Base-by-base conservation (phyloP, 2,888 invertebrate genomes). In the Drosophila atripex region DNA sequence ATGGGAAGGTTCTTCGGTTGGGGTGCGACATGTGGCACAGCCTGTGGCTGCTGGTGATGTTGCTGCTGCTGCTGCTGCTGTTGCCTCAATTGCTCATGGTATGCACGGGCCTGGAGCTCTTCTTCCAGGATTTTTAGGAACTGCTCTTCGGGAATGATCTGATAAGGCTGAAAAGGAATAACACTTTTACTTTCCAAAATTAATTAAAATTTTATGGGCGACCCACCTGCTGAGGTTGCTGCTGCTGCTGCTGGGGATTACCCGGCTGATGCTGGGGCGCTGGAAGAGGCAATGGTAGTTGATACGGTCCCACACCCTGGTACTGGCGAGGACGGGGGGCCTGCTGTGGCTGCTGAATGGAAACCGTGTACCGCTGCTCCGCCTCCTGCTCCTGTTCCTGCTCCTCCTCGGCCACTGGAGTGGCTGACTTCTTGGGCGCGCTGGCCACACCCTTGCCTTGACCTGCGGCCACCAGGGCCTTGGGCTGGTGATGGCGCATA, bases 101-200 rank as follows among this genome's bases (percentile, higher is more conserved):
- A 88, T 30, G 90, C 90, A 50, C 90, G 82, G 0, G 88, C 89
- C 63, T 90, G 90, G 9, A 91, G 63, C 63, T 91, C 91, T 41
- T 90, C 89, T 66, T 91, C 90, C 18, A 91, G 76, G 12, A 91
- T 76, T 55, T 89, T 91, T 0, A 91, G 71, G 30, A 91, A 89
- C 51, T 91, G 90, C 25, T 91, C 91, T 61, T 91, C 91, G 12
- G 90, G 90, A 71, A 90, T 87, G n/a, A 90, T 78, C 65, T 90
- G 90, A 63, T 89, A 90, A 11, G 83, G 89, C 47, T 83, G 79
- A 41, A 41, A 9, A 74, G 77, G 23, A 64, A 21, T 3, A 41
- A 41, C 1, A 16, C 8, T 39, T 8, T 8, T 41, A 9, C 7
- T 41, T 16, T 18, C 18, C 1, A 41, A 41, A 8, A 18, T 4